Evolutionary conservation across 2,888 invertebrate genomes (phyloP).

Genomic region (Dicyrtoma fusca): DNA sequence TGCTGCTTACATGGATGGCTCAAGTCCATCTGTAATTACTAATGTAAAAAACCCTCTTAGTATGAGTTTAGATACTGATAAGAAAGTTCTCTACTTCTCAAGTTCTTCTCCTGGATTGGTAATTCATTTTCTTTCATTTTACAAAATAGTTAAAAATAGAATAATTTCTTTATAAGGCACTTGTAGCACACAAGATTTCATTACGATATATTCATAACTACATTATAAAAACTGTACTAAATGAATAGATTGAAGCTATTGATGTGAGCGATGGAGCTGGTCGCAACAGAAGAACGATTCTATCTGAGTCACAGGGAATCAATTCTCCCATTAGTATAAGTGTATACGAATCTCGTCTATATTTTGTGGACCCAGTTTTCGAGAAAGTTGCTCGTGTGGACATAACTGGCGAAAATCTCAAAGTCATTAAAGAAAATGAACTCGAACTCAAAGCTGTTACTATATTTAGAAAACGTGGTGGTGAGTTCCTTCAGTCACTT

Average conservation of each 20-base stretch:
- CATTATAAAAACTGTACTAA: background rate
- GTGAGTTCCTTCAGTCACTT: constrained; percentile 12
- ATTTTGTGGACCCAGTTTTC: constrained; percentile 83
- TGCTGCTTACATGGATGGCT: constrained; percentile 90
- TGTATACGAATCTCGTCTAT: constrained; percentile 78
- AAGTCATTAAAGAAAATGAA: constrained; percentile 79
- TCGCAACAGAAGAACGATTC: constrained; percentile 65
- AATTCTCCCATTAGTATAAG: constrained; percentile 76
- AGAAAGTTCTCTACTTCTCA: constrained; percentile 85
- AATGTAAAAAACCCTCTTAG: constrained; percentile 78
- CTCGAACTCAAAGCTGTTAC: constrained; percentile 83
- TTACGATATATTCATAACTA: background rate
- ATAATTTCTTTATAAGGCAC: too few relatives aligned
- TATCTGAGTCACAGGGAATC: constrained; percentile 70
- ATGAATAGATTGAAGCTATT: constrained; percentile 58
- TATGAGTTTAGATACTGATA: constrained; percentile 78
- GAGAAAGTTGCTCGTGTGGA: constrained; percentile 87
- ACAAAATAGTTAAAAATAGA: too few relatives aligned
- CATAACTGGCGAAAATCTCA: constrained; percentile 75
- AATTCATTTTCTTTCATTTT: constrained; percentile 56
- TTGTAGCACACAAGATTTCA: too few relatives aligned
- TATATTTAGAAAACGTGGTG: constrained; percentile 77
- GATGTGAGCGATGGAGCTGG: constrained; percentile 64
- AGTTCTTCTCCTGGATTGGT: constrained; percentile 74
- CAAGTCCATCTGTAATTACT: constrained; percentile 69